Evolutionary conservation across 2,888 invertebrate species (phyloP), one percentile per base, ranked within the genome.

Genomic region (Apotomis turbidana): DNA sequence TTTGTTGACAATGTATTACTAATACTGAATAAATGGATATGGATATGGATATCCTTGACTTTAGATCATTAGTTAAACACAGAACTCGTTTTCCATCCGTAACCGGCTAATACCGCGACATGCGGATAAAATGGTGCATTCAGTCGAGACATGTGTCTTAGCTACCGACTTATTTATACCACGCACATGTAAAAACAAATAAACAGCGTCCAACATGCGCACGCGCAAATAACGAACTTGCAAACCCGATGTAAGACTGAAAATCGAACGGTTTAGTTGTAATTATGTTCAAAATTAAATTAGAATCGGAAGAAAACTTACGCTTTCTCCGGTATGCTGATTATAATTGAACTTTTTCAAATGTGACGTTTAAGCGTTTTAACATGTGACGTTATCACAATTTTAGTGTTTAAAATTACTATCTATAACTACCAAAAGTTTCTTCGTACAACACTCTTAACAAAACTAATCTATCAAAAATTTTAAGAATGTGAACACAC

Each of bases 131-230:
- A 58, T n/a, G 36, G 58, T 58, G 58, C 58, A 44, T 59, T 41
- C 59, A 38, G 55, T 46, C 66, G 66, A 54, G 64, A 57, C 66
- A 66, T 54, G 44, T 64, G 64, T 66, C 66, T 66, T 66, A 10
- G 12, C 55, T 46, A 57, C 46, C 27, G 36, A 66, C 55, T 66
- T 66, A 66, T 66, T 66, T 66, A 66, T 66, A 66, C 46, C 66
- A 54, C 13, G 8, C 66, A 36, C 55, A 57, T 36, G 44, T 44
- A 57, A 66, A 66, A 66, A 66, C 66, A 66, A 66, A 66, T 57
- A 66, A 66, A 66, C 66, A 66, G 27, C 55, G 12, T 27, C 5
- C 27, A 5, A 9, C 44, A 49, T 4, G 9, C 36, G 15, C n/a
- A 55, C 66, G 57, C 4, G n/a, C 66, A 10, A 46, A 6, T 12